Evolutionary conservation across 2,797 vertebrate genomes (phyloP).

Genomic region (Sebastes elongatus): DNA sequence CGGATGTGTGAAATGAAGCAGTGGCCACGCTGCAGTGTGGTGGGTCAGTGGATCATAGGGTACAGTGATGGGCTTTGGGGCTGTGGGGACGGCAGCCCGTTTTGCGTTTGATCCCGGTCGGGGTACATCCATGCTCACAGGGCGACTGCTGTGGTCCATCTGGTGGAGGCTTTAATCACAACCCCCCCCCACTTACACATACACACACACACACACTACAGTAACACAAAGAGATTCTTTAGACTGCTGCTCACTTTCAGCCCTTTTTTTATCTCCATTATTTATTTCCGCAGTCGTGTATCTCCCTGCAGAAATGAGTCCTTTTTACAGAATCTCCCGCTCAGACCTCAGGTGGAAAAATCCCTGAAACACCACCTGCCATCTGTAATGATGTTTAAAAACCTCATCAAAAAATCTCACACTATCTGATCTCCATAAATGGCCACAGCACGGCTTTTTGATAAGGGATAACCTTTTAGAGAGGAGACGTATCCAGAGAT

Average conservation of each 20-base stretch:
- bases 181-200: constrained; percentile 16
- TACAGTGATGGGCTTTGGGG: constrained; percentile 48
- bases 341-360: constrained; percentile 28
- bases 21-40: constrained; percentile 25
- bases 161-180: constrained; percentile 82
- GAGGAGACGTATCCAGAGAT: constrained; percentile 60
- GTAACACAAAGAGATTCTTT: constrained; percentile 36
- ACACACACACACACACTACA: not conserved
- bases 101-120: constrained; percentile 83
- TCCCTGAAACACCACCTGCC: constrained; percentile 25
- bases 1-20: constrained; percentile 10
- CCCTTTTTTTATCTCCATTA: constrained; percentile 46
- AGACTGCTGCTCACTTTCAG: constrained; percentile 20
- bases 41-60: constrained; percentile 49
- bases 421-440: constrained; percentile 60
- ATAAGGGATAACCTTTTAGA: constrained; percentile 75
- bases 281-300: constrained; percentile 23
- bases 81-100: constrained; percentile 64
- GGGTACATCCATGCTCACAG: constrained; percentile 78
- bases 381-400: constrained; percentile 44
- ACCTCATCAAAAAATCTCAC: constrained; percentile 40
- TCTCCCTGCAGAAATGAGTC: constrained; percentile 20
- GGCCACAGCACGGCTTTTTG: constrained; percentile 55
- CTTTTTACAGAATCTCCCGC: constrained; percentile 1
- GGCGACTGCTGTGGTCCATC: constrained; percentile 84